phyloP scores from a whole-genome alignment of 2,888 invertebrate species.

The Cephus runcator region DNA sequence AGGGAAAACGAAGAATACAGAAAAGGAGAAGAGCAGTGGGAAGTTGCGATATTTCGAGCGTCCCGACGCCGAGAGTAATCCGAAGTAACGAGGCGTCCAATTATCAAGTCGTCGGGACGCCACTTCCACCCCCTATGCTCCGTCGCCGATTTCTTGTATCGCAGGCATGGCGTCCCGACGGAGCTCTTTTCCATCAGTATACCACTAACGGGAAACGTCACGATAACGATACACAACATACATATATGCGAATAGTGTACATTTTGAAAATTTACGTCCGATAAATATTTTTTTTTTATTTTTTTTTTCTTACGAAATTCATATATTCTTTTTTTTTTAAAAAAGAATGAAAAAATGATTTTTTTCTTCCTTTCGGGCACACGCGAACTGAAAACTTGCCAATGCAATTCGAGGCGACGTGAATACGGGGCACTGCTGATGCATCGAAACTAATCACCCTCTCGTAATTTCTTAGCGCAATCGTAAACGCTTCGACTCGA shows the following conservation, averaged over 20 bases:
- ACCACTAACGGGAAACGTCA: too few species aligned
- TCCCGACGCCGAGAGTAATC: slow-evolving; percentile 33
- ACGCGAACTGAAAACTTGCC: too few species aligned
- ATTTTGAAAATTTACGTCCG: too few species aligned
- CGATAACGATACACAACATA: too few species aligned
- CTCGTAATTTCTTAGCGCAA: slow-evolving; percentile 16
- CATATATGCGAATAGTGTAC: too few species aligned
- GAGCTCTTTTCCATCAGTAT: too few species aligned
- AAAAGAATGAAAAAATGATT: rapidly evolving
- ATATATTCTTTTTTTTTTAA: too few species aligned
- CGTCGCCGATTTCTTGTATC: not conserved
- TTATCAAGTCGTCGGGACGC: slow-evolving; percentile 44
- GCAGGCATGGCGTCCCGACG: not conserved
- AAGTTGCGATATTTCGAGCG: slow-evolving; percentile 32
- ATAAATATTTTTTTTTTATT: too few species aligned
- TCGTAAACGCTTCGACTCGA: slow-evolving; percentile 12
- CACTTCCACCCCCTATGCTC: slow-evolving; percentile 11
- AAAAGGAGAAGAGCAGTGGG: slow-evolving; percentile 13
- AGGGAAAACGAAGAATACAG: not conserved
- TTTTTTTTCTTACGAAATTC: too few species aligned
- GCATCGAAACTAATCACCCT: slow-evolving; percentile 14
- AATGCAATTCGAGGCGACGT: too few species aligned
- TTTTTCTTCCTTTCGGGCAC: too few species aligned
- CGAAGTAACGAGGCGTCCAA: slow-evolving; percentile 57
- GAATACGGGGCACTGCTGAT: too few species aligned